Conservation (phyloP, 2,797 vertebrate species). For the Tiaroga cobitis region DNA sequence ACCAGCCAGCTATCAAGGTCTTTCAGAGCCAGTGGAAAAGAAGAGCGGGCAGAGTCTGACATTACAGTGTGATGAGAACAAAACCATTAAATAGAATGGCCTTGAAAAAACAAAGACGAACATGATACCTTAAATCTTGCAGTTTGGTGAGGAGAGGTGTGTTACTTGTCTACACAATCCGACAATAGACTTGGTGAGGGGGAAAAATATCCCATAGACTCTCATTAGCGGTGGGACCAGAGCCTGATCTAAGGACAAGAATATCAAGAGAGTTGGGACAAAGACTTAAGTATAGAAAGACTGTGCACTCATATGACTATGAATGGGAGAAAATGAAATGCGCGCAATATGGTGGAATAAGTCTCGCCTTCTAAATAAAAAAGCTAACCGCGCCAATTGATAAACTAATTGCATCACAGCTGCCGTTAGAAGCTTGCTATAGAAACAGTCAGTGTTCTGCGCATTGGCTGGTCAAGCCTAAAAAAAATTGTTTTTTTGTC, state of each 20-base stretch:
- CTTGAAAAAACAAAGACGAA: neutral
- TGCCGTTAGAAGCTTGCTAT: too few species aligned
- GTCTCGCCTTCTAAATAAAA: neutral
- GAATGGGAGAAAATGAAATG: neutral
- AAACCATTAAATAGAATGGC: neutral
- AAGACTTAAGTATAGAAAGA: neutral
- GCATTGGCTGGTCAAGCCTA: neutral
- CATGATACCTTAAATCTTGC: neutral
- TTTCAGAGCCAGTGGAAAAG: slow-evolving; percentile 16
- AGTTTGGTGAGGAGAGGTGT: neutral
- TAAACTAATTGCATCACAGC: too few species aligned
- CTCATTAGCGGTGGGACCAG: neutral
- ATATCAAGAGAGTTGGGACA: neutral
- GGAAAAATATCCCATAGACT: neutral
- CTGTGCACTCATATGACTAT: neutral
- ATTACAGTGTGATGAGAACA: neutral
- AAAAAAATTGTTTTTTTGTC: neutral
- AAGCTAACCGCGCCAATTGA: neutral
- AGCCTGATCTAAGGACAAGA: neutral
- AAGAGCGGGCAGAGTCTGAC: neutral
- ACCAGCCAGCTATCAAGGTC: slow-evolving; percentile 6
- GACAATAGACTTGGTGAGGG: neutral
- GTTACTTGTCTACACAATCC: neutral
- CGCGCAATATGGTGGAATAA: too few species aligned
- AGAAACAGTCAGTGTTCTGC: too few species aligned